Evolutionary conservation across 2,888 invertebrate genomes (phyloP).

Genomic region (Orthosia cruda): DNA sequence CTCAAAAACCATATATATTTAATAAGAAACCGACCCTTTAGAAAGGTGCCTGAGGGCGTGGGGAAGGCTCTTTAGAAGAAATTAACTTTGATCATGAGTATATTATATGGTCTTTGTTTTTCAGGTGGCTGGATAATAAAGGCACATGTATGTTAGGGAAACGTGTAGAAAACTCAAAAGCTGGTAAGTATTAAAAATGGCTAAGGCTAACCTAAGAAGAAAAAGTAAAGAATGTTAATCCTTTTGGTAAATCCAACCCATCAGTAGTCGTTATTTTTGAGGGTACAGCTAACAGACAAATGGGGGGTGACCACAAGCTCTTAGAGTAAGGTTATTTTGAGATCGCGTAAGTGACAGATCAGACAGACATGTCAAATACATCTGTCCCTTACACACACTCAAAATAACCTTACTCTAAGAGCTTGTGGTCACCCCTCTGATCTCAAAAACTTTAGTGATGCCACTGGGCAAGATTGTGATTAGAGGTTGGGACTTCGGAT

Average conservation of each 20-base stretch:
- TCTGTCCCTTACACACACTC: too few relatives aligned
- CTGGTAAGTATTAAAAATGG: background rate
- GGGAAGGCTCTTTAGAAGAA: constrained; percentile 4
- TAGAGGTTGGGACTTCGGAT: too few relatives aligned
- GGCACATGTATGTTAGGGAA: background rate
- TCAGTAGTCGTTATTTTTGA: background rate
- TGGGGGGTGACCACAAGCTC: too few relatives aligned
- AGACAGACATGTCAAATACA: too few relatives aligned
- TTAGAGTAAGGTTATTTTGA: too few relatives aligned
- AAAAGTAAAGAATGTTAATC: background rate
- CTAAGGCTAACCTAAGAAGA: background rate
- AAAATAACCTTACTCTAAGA: too few relatives aligned
- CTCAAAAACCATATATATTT: constrained; percentile 48
- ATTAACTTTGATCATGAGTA: constrained; percentile 15
- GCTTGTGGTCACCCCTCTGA: too few relatives aligned
- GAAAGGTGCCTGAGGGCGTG: background rate
- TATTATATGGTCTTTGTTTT: constrained; percentile 15
- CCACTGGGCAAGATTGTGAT: too few relatives aligned
- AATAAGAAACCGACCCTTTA: constrained; percentile 27
- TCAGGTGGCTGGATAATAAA: constrained; percentile 5
- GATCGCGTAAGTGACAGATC: too few relatives aligned
- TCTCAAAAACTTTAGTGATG: background rate
- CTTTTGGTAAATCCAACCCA: background rate
- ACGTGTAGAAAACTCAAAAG: background rate
- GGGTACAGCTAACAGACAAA: background rate